Evolutionary conservation across 2,113 vertebrate species (phyloP).

Genomic region (Mastomys natalensis): DNA sequence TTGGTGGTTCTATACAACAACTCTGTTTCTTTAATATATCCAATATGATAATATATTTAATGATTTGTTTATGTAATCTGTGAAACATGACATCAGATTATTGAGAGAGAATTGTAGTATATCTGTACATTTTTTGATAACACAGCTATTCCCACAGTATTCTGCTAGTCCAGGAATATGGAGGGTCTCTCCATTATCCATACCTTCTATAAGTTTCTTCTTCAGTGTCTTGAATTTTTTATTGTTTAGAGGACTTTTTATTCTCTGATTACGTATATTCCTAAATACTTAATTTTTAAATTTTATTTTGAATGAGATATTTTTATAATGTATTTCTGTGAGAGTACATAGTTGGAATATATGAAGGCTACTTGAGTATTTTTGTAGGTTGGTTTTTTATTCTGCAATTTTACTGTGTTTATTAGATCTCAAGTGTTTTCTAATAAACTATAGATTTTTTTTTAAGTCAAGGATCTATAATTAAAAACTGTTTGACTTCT

Average conservation of each 20-base stretch:
- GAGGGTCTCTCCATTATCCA: background rate
- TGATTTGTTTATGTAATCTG: background rate
- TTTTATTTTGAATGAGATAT: background rate
- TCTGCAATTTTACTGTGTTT: background rate
- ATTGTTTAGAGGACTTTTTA: background rate
- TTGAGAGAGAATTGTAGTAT: background rate
- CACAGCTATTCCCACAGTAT: too few species aligned
- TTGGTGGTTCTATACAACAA: background rate
- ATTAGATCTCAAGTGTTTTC: background rate
- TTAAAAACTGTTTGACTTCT: background rate
- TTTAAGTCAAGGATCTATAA: background rate
- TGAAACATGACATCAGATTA: background rate
- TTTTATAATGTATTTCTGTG: background rate
- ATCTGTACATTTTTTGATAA: background rate
- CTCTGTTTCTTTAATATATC: background rate
- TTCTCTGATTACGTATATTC: background rate
- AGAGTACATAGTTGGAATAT: background rate
- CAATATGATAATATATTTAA: background rate
- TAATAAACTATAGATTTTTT: background rate
- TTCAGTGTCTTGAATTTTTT: background rate
- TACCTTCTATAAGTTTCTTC: background rate
- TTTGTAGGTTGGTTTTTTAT: background rate
- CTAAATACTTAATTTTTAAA: background rate
- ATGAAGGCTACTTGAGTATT: background rate
- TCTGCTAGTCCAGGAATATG: background rate